Evolutionary conservation across 2,113 vertebrate species (phyloP).

Genomic region (Arizona elegans): DNA sequence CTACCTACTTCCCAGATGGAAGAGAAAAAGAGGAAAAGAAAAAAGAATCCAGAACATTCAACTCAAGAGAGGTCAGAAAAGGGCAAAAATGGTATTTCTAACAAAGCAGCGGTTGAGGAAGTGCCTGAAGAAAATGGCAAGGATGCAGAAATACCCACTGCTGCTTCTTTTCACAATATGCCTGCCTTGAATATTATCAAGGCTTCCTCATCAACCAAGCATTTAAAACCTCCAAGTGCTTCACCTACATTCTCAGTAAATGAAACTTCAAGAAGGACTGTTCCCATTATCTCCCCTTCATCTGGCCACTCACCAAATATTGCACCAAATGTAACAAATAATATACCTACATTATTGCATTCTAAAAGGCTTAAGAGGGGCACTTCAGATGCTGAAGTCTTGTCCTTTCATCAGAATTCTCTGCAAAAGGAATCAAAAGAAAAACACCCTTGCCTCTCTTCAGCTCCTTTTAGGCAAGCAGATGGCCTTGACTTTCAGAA

Average conservation of each 20-base stretch:
- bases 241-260: neutral
- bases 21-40: neutral
- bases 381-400: neutral
- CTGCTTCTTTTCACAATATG: neutral
- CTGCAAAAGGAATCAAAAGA: neutral
- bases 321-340: neutral
- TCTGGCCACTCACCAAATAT: neutral
- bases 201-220: neutral
- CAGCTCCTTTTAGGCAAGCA: neutral
- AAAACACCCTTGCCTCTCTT: neutral
- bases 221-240: neutral
- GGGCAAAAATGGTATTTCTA: neutral
- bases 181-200: neutral
- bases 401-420: neutral
- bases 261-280: neutral
- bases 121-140: neutral
- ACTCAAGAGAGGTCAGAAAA: neutral
- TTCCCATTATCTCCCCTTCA: neutral
- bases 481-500: neutral
- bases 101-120: neutral
- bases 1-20: slow-evolving; percentile 41
- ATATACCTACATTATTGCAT: neutral
- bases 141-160: neutral
- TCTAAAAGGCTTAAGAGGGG: neutral
- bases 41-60: slow-evolving; percentile 6